phyloP scores from a whole-genome alignment of 2,888 invertebrate species.

The Drosophila antonietae region DNA sequence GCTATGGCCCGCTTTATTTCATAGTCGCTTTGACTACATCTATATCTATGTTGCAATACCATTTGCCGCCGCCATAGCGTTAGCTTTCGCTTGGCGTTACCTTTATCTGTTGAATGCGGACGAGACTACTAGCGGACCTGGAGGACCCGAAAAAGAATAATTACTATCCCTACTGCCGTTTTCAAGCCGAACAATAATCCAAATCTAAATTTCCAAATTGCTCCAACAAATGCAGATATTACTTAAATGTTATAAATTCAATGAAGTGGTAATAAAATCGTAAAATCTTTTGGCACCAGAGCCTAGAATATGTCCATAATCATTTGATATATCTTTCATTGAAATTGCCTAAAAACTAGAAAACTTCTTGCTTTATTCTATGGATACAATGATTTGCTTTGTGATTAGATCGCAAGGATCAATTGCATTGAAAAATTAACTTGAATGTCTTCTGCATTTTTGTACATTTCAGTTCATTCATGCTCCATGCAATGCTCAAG shows the following conservation, averaged over 20 bases:
- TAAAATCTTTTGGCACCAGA: not conserved
- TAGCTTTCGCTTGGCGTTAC: conserved; percentile 39
- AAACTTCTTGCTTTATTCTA: no score
- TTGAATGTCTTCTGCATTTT: no score
- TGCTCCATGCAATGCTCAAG: no score
- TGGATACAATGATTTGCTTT: no score
- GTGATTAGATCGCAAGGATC: no score
- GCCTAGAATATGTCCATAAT: no score
- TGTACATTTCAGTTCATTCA: no score
- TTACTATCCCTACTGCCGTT: not conserved
- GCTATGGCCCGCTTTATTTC: conserved; percentile 35
- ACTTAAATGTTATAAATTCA: not conserved
- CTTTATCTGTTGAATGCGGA: conserved; percentile 6
- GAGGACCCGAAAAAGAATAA: not conserved
- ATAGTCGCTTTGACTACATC: not conserved
- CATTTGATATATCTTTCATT: no score
- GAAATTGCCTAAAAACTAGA: no score
- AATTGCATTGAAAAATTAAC: no score
- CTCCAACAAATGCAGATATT: not conserved
- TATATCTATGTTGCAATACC: conserved; percentile 31
- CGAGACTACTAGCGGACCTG: conserved; percentile 2
- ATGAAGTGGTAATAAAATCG: not conserved
- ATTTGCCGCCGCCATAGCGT: not conserved
- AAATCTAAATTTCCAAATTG: not conserved
- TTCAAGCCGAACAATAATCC: not conserved